Evolutionary conservation across 2,797 vertebrate species (phyloP).

Genomic region (Chanos chanos): DNA sequence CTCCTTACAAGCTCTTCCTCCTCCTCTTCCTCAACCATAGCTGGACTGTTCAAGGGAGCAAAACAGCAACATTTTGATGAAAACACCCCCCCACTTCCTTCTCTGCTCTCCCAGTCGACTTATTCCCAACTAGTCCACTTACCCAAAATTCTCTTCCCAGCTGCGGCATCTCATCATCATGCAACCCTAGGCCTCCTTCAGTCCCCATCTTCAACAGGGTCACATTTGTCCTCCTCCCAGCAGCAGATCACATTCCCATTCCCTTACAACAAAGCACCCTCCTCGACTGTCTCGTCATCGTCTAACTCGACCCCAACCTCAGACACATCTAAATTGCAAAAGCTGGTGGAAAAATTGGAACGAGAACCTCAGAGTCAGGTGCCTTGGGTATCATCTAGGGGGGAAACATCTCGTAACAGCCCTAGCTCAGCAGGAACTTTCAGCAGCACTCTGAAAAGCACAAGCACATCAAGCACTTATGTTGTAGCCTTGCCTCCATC

Average conservation of each 20-base stretch:
- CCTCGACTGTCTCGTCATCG: constrained; percentile 52
- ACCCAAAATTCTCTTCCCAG: constrained; percentile 75
- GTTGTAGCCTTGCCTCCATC: constrained; percentile 65
- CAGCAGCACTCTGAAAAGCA: constrained; percentile 58
- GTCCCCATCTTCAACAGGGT: constrained; percentile 54
- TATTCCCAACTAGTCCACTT: constrained; percentile 73
- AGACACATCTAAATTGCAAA: constrained; percentile 89
- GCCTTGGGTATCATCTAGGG: constrained; percentile 60
- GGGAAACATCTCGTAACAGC: constrained; percentile 55
- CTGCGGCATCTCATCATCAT: constrained; percentile 63
- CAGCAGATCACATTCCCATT: constrained; percentile 68
- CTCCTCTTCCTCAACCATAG: constrained; percentile 65
- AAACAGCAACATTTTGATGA: constrained; percentile 74
- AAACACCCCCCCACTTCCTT: constrained; percentile 71
- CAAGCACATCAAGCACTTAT: constrained; percentile 65
- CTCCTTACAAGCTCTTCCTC: constrained; percentile 60
- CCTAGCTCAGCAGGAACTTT: constrained; percentile 11
- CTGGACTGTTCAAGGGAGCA: constrained; percentile 67
- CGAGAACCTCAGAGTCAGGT: constrained; percentile 63
- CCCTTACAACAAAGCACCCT: constrained; percentile 63
- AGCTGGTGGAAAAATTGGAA: constrained; percentile 87
- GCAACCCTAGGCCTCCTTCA: constrained; percentile 64
- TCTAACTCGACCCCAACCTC: constrained; percentile 70
- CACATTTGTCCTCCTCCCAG: constrained; percentile 64
- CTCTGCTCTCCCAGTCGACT: constrained; percentile 67